phyloP scores from a whole-genome alignment of 53 echinoderm and acorn worm genomes.

The Patiria pectinifera region DNA sequence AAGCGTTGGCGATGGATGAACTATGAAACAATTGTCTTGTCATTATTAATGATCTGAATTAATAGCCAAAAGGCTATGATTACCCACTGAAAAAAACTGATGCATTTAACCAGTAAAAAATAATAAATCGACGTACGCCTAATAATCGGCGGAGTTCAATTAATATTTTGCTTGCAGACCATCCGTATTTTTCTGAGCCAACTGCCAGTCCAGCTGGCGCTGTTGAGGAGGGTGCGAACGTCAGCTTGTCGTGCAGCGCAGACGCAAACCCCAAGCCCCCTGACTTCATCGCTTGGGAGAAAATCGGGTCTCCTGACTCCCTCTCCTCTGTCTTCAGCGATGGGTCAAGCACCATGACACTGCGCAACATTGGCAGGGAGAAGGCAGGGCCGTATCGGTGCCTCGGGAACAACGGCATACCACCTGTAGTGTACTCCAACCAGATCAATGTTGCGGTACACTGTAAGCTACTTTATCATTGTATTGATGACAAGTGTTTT shows the following conservation, averaged over 20 bases:
- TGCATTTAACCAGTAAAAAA: too few species aligned
- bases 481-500: too few species aligned
- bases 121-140: too few species aligned
- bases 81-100: too few species aligned
- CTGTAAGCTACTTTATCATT: background rate
- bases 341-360: conserved; percentile 23
- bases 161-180: background rate
- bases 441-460: background rate
- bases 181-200: background rate
- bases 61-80: too few species aligned
- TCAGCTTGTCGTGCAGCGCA: conserved; percentile 45
- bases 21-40: too few species aligned
- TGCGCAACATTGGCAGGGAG: background rate
- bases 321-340: background rate
- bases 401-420: conserved; percentile 24
- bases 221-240: conserved; percentile 39
- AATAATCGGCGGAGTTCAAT: too few species aligned
- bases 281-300: conserved; percentile 45
- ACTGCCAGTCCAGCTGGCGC: background rate
- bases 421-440: background rate
- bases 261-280: conserved; percentile 46
- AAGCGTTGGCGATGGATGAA: too few species aligned
- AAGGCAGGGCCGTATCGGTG: conserved; percentile 30
- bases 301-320: background rate
- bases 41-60: too few species aligned